phyloP scores from a whole-genome alignment of 2,888 invertebrate species.

The Rhingia campestris region DNA sequence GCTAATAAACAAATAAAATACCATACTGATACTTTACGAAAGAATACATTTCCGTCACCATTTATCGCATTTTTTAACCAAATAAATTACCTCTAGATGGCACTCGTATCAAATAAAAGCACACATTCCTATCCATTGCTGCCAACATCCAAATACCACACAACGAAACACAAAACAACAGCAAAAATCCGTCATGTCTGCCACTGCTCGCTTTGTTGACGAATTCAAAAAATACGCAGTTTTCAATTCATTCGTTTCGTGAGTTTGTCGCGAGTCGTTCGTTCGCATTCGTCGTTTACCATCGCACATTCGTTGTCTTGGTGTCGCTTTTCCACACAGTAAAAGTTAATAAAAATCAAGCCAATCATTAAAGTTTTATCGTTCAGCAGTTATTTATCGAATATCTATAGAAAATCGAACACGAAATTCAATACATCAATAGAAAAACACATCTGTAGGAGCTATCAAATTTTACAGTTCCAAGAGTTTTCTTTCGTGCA shows the following conservation, averaged over 20 bases:
- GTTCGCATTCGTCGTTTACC: slow-evolving; percentile 12
- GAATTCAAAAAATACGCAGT: slow-evolving; percentile 69
- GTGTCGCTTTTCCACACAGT: not conserved
- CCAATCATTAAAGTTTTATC: not conserved
- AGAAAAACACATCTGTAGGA: slow-evolving; percentile 39
- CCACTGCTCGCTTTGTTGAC: slow-evolving; percentile 62
- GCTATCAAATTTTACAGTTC: slow-evolving; percentile 24
- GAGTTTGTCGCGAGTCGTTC: slow-evolving; percentile 19
- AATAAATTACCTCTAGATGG: slow-evolving; percentile 9
- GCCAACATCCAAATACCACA: slow-evolving; percentile 27
- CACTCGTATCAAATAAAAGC: not conserved
- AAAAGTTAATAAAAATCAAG: slow-evolving; percentile 5
- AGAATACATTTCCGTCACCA: too few species aligned
- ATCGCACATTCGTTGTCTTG: slow-evolving; percentile 29
- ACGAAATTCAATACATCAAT: slow-evolving; percentile 2
- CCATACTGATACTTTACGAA: too few species aligned
- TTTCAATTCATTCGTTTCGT: slow-evolving; percentile 63
- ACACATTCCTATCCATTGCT: not conserved
- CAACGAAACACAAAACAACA: slow-evolving; percentile 9
- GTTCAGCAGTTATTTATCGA: not conserved
- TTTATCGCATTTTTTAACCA: too few species aligned
- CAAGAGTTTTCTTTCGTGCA: slow-evolving; percentile 17
- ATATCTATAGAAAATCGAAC: slow-evolving; percentile 12
- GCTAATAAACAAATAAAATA: too few species aligned
- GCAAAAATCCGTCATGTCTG: slow-evolving; percentile 37